These are phyloP conservation scores for Miopithecus talapoin DNA, from an alignment of 2,797 vertebrate genomes.

Conservation along the genomic window DNA sequence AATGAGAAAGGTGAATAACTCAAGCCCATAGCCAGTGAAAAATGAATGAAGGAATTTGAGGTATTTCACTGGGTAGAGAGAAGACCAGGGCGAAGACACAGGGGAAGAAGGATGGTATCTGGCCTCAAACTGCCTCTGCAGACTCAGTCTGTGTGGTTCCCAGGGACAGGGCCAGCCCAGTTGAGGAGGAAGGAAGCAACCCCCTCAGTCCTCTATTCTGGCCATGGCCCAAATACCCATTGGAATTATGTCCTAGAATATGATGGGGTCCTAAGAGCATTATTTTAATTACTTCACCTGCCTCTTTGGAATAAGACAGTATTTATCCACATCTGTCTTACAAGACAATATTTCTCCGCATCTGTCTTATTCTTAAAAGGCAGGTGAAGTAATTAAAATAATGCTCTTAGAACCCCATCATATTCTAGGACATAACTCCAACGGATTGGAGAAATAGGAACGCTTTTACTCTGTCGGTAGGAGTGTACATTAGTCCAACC, in stretches of 20 bases:
- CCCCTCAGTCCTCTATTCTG: not conserved
- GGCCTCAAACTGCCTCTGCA: not conserved
- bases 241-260: not conserved
- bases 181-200: not conserved
- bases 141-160: too few relatives aligned
- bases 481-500: too few relatives aligned
- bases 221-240: not conserved
- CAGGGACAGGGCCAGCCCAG: not conserved
- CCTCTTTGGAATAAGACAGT: not conserved
- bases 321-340: not conserved
- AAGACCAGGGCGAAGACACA: not conserved
- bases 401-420: not conserved
- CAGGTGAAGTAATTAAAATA: not conserved
- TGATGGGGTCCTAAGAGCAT: not conserved
- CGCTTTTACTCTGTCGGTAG: too few relatives aligned
- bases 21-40: not conserved
- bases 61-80: not conserved
- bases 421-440: not conserved
- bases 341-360: too few relatives aligned
- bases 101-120: not conserved
- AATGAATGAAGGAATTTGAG: not conserved
- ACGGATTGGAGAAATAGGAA: too few relatives aligned
- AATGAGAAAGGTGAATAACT: not conserved
- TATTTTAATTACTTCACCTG: not conserved
- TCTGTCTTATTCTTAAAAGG: not conserved